Base-by-base conservation (phyloP, 1,140 invertebrate genomes). In the Solenopsis fugax region DNA sequence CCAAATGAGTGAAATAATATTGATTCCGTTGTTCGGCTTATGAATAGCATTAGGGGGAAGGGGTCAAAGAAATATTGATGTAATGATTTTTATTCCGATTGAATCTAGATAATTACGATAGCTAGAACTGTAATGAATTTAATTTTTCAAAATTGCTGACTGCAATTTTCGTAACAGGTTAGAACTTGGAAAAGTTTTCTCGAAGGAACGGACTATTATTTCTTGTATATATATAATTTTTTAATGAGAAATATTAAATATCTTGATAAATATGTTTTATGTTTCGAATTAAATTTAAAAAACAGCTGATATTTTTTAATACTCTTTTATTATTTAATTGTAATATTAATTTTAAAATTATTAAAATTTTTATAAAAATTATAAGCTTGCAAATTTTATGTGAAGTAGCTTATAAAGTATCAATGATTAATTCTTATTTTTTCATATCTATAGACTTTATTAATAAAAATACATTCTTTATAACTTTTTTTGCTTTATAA, bases 1-100 rank as follows among this genome's bases (percentile, higher is more conserved):
- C 12, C 58, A 50, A 78, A 67, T 29, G 18, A 77, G 41, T 18
- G 41, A 77, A 60, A 64, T 52, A 77, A 64, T 75, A 52, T 24
- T 58, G 56, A 62, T 62, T 62, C 24, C 41, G 24, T 77, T 64
- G 10, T 29, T 6, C 21, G 37, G 12, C 13, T 60, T 60, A 24
- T 16, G 13, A 62, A 77, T 48, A 12, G 10, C 12, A 29, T 56
- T 29, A 29, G 29, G 29, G 29, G 2, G 29, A 29, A 2, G 29
- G 29, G 16, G 6, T 64, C 58, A 48, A 77, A 21, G 24, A 29
- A 77, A 48, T 50, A 64, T 77, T 48, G 72, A 37, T 34, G 37
- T 41, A 69, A 56, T 21, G 6, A 62, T 48, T 64, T 6, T 24
- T 24, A 21, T 48, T 13, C 24, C 24, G 10, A 76, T 58, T 21